These are phyloP conservation scores for Hydrophis major DNA, from an alignment of 2,797 vertebrate genomes.

Conservation along the genomic window DNA sequence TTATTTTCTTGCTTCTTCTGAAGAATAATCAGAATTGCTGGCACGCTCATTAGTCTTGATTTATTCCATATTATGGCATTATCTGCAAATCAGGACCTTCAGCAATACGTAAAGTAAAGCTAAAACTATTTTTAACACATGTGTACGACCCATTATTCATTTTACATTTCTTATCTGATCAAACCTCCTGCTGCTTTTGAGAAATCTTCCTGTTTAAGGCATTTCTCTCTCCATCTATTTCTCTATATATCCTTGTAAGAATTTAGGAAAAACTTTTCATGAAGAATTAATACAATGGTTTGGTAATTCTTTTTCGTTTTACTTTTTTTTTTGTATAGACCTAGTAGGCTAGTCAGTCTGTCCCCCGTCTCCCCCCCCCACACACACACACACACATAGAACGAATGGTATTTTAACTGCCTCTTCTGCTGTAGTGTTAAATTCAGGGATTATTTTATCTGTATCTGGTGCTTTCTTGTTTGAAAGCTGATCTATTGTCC, in stretches of 20 bases:
- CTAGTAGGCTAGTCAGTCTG: neutral
- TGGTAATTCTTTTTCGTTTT: neutral
- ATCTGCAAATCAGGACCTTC: neutral
- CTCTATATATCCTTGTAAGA: neutral
- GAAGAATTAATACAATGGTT: neutral
- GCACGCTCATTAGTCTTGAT: neutral
- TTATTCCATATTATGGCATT: neutral
- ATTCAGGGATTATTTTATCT: neutral
- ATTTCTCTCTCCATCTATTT: neutral
- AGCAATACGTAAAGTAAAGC: neutral
- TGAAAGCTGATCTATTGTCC: neutral
- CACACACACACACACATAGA: neutral
- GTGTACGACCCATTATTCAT: neutral
- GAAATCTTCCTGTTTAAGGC: neutral
- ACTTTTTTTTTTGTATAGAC: neutral
- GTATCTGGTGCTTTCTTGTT: neutral
- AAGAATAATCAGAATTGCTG: neutral
- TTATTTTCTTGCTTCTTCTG: neutral
- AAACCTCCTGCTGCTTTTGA: neutral
- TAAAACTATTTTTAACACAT: neutral
- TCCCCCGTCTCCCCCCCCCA: rapidly evolving
- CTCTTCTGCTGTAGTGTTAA: neutral
- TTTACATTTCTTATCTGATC: neutral
- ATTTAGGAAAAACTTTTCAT: neutral
- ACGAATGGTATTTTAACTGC: neutral